Evolutionary conservation across 2,113 vertebrate species (phyloP).

Genomic region (Alethe castanea): DNA sequence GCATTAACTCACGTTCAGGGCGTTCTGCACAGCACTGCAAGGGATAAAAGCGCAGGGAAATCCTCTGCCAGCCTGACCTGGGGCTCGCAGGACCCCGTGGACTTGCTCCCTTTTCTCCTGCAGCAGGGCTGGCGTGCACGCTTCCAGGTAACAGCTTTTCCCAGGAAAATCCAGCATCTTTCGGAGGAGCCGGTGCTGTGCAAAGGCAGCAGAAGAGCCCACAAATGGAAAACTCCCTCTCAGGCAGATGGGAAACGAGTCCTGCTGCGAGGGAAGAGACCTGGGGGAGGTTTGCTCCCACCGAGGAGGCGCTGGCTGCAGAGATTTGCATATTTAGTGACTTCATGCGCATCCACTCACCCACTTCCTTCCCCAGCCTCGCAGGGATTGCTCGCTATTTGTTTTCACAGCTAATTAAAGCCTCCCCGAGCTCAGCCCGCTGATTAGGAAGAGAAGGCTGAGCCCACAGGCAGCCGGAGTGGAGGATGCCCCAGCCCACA

Average conservation of each 20-base stretch:
- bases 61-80: background rate
- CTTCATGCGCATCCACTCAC: background rate
- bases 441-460: background rate
- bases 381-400: background rate
- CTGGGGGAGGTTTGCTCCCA: background rate
- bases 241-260: rapidly evolving
- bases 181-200: background rate
- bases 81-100: background rate
- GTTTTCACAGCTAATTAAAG: conserved; percentile 19
- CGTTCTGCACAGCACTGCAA: rapidly evolving
- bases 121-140: rapidly evolving
- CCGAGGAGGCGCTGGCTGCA: background rate
- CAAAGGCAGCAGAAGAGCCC: background rate
- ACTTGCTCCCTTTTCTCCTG: background rate
- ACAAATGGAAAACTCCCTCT: rapidly evolving
- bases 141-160: background rate
- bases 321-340: background rate
- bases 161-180: rapidly evolving
- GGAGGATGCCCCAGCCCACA: background rate
- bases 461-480: background rate
- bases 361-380: background rate
- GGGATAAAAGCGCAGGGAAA: background rate
- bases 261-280: background rate
- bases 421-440: background rate
- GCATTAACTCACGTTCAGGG: background rate